Percentiles rank a stretch among this genome's conserved stretches.
Evolutionary conservation across 2,113 vertebrate genomes (phyloP).

Genomic region (Serinus canaria): DNA sequence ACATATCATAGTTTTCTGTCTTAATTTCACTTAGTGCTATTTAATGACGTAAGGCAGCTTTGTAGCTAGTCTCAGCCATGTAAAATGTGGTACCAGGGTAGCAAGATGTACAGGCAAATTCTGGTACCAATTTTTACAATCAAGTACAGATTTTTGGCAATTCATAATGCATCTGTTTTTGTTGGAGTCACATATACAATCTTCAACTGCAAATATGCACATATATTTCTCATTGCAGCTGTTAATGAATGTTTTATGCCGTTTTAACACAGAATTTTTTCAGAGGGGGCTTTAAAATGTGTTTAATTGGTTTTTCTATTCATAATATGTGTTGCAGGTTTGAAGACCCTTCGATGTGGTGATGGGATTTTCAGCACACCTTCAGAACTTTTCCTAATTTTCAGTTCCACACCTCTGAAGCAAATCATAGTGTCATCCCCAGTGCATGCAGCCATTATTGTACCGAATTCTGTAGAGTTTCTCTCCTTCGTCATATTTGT

Average conservation of each 20-base stretch:
- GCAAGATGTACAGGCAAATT: background rate
- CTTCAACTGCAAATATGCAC: background rate
- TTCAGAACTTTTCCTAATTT: conserved; percentile 64
- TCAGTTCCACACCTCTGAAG: conserved; percentile 59
- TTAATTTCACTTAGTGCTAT: background rate
- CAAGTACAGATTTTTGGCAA: background rate
- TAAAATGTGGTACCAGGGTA: background rate
- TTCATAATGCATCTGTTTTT: background rate
- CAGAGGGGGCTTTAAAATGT: background rate
- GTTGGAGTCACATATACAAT: background rate
- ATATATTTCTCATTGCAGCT: background rate
- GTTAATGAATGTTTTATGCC: background rate
- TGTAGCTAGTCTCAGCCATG: background rate
- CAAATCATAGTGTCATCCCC: conserved; percentile 13
- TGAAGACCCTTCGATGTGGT: conserved; percentile 83
- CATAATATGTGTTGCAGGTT: conserved; percentile 70
- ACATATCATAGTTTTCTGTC: background rate
- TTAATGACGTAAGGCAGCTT: background rate
- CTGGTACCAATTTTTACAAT: background rate
- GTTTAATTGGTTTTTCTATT: background rate
- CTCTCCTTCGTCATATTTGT: conserved; percentile 63
- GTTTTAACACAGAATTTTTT: background rate
- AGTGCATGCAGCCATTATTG: conserved; percentile 72
- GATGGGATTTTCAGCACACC: conserved; percentile 64
- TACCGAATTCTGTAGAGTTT: conserved; percentile 59